A percentile compares a stretch with the other conserved stretches of the same genome.
Conservation (phyloP, 2,797 vertebrate genomes). For the Lacerta agilis region DNA sequence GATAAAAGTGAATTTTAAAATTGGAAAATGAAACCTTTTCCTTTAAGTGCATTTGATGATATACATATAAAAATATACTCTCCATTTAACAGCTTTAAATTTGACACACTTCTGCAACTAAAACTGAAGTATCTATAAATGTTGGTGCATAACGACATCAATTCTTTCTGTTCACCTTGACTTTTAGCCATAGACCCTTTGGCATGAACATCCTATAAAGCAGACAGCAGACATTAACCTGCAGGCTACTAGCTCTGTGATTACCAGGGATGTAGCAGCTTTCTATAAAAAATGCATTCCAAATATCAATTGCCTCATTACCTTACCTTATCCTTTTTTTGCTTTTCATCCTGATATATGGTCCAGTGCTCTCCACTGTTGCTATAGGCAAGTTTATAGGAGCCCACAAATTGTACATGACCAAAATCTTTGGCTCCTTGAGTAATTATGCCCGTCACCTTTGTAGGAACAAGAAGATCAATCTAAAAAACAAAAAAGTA, state of each 20-base stretch:
- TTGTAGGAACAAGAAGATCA: constrained; percentile 92
- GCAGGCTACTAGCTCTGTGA: background rate
- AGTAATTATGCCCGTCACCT: constrained; percentile 97
- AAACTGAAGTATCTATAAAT: constrained; percentile 35
- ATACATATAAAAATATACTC: constrained; percentile 46
- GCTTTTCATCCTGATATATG: constrained; percentile 95
- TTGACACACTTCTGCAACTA: background rate
- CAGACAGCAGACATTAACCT: constrained; percentile 3
- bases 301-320: background rate
- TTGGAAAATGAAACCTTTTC: background rate
- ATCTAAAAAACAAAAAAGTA: constrained; percentile 77
- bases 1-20: constrained; percentile 12
- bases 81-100: constrained; percentile 40
- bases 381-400: constrained; percentile 97
- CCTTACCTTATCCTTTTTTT: constrained; percentile 96
- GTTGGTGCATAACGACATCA: background rate
- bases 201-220: background rate
- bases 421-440: constrained; percentile 99
- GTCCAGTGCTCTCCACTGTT: constrained; percentile 92
- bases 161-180: constrained; percentile 37
- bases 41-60: background rate
- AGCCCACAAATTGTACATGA: constrained; percentile 96
- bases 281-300: background rate
- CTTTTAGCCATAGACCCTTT: constrained; percentile 10
- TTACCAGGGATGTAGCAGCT: background rate